Evolutionary conservation across 1,140 invertebrate species (phyloP).

Genomic region (Aethina tumida): DNA sequence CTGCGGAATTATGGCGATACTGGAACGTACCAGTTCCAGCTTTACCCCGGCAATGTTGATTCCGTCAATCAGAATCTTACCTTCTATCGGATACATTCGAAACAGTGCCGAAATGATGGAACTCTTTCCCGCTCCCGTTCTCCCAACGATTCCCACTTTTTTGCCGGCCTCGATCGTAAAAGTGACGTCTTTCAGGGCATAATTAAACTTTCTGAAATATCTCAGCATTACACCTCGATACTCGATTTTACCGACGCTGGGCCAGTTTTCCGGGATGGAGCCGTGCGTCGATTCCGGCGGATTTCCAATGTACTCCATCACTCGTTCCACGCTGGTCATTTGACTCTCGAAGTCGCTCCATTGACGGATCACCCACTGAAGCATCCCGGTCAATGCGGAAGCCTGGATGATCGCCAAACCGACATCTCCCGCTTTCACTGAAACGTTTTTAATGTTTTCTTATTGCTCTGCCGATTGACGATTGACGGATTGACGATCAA

Average conservation of each 20-base stretch:
- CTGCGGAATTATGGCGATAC: constrained; percentile 73
- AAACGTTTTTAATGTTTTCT: too few relatives aligned
- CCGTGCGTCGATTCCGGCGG: constrained; percentile 45
- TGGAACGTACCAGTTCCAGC: constrained; percentile 55
- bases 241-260: constrained; percentile 35
- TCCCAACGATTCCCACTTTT: constrained; percentile 42
- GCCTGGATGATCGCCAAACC: constrained; percentile 73
- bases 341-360: constrained; percentile 75
- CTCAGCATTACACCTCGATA: constrained; percentile 54
- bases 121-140: constrained; percentile 13
- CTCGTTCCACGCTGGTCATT: constrained; percentile 70
- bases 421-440: constrained; percentile 40
- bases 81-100: constrained; percentile 37
- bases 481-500: background rate
- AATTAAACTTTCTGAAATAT: constrained; percentile 49
- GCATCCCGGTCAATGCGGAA: constrained; percentile 61
- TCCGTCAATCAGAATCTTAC: constrained; percentile 15
- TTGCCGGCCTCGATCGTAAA: constrained; percentile 49
- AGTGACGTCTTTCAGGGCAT: constrained; percentile 58
- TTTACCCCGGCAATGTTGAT: constrained; percentile 47
- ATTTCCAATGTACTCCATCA: constrained; percentile 58
- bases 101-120: constrained; percentile 59
- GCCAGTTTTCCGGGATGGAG: constrained; percentile 55
- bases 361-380: constrained; percentile 79
- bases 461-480: too few relatives aligned